Base-by-base conservation (phyloP, 2,888 invertebrate species). In the Drosophila pseudotakahashii region DNA sequence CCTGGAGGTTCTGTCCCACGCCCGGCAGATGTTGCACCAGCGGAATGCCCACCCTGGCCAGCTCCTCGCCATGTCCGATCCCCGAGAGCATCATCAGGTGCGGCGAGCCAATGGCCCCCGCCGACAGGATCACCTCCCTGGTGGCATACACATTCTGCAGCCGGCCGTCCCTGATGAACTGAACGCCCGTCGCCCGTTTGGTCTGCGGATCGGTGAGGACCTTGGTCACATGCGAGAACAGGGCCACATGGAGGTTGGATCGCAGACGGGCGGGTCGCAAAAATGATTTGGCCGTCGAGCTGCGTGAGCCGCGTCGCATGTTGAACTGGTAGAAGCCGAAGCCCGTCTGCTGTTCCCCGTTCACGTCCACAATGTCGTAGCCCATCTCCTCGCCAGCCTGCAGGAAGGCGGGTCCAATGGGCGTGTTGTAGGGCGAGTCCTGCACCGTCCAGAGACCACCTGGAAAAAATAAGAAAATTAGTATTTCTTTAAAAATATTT, bases 351-450 rank as follows among this genome's bases (percentile, higher is more conserved):
- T 96, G 94, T 0, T 94, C 96, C 0, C 97, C 97, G 89, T 98
- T 98, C 0, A 97, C 94, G 91, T 98, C 98, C 0, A 95, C 91
- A 60, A 97, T 94, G 62, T 97, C 96, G 92, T 97, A 98, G 26
- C 97, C 97, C 96, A 97, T 96, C 91, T 98, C 97, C 90, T 97
- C 95, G n/a, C 96, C 97, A 0, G 97, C 97, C 93, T 97, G 96
- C 1, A 98, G 92, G 82, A 97, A 96, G 0, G 97, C 97, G 0
- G 95, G 94, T 0, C 97, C 97, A 39, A 98, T 92, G 0, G 98
- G 97, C 0, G 97, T 97, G 14, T 92, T 92, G 68, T 92, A 92
- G 0, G 92, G 92, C 2, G 91, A 55, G 62, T 92, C 82, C 74
- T 92, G 92, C 7, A 92, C 91, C 0, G 92, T 92, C 91, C 92